Conservation (phyloP, 2,888 invertebrate species). For the Quadroppia sp. region DNA sequence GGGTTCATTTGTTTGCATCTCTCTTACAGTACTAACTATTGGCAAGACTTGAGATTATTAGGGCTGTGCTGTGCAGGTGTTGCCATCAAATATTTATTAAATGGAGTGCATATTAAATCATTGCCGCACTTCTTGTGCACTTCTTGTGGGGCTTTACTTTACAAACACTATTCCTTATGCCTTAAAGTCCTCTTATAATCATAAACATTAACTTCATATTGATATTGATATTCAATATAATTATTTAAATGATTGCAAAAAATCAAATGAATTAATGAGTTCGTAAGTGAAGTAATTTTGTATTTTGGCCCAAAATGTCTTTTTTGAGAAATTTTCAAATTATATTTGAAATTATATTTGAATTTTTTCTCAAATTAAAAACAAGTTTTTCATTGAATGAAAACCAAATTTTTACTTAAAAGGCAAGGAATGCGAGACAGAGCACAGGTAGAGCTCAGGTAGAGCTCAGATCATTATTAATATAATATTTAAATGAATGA, state of each 20-base stretch:
- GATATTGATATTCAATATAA: background rate
- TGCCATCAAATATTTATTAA: conserved; percentile 33
- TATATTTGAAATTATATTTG: no score
- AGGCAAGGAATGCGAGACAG: no score
- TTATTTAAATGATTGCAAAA: background rate
- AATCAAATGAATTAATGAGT: no score
- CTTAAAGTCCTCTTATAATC: background rate
- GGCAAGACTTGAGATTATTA: background rate
- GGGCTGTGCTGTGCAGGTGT: conserved; percentile 18
- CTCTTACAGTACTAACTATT: background rate
- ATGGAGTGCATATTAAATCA: conserved; percentile 24
- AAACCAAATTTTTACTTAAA: no score
- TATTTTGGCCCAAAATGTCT: no score
- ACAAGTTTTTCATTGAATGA: no score
- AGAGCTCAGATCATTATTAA: no score
- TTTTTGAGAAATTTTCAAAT: no score
- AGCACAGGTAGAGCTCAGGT: no score
- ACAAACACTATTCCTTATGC: background rate
- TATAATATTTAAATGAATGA: no score
- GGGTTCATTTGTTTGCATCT: background rate
- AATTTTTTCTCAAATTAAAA: no score
- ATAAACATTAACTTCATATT: background rate
- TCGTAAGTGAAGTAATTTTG: no score
- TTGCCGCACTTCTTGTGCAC: background rate
- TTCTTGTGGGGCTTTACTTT: background rate